Evolutionary conservation across 2,797 vertebrate species (phyloP), one percentile per base, ranked within the genome.

Genomic region (Danio jaintianensis): DNA sequence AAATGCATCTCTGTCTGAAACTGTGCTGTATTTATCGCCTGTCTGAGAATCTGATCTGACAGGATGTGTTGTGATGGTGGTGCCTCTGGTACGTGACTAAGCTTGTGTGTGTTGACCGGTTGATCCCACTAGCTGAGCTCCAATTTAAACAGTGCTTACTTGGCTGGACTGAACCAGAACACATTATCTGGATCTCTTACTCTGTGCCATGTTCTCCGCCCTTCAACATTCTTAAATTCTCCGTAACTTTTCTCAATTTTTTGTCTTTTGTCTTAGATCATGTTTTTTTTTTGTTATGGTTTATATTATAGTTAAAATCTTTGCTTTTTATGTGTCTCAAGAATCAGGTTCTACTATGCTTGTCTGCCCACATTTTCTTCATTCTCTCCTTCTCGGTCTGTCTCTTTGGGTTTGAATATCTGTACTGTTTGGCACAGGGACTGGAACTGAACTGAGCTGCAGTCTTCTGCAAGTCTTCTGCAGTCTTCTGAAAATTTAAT

Each of bases 121-220:
- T 59, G 76, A 59, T 40, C 29, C 66, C 11, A 6, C 45, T 48
- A 2, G 5, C 67, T 45, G 77, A 71, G 68, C 68, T 4, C 15
- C 68, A 79, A 55, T 71, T 63, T 71, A 4, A 71, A 55, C 56
- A 63, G 69, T 29, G 9, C 47, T 63, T 43, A 50, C 43, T 52
- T 63, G 18, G 18, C 50, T 78, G 53, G 55, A 79, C n/a, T 67
- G 6, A 77, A 56, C 56, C 45, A 79, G n/a, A 70, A 40, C 10
- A 61, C 43, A 50, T 61, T 59, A 59, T 13, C 36, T 48, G 43
- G 22, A 68, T 43, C 45, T 42, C 6, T 47, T 29, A 36, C 15
- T 12, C n/a, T 15, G 16, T 62, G 43, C 40, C 36, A 52, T 74
- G 59, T 74, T 48, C 5, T 12, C 36, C n/a, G 22, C 75, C 36